phyloP scores from a whole-genome alignment of 2,113 vertebrate genomes.

The Leptobrachium ailaonicum region DNA sequence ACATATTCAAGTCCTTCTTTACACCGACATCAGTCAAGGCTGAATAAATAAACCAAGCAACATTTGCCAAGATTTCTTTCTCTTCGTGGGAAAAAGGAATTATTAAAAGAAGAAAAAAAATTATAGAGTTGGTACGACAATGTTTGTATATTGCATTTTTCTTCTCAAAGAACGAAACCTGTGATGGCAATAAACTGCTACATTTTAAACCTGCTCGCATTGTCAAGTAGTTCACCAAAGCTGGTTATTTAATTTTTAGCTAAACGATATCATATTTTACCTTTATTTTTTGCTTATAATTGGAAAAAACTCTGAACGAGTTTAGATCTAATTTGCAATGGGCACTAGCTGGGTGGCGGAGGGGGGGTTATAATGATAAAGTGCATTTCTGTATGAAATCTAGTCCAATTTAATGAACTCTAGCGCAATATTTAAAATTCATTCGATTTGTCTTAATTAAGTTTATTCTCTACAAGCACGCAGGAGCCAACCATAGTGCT shows the following conservation, averaged over 20 bases:
- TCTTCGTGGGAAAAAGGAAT: too few species aligned
- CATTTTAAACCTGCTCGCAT: too few species aligned
- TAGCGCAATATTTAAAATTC: constrained; percentile 39
- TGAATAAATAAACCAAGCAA: too few species aligned
- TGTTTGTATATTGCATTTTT: too few species aligned
- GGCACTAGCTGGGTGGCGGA: constrained; percentile 15
- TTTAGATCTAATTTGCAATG: constrained; percentile 23
- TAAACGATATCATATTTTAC: not conserved
- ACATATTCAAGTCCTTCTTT: too few species aligned
- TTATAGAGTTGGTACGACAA: too few species aligned
- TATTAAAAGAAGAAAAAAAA: too few species aligned
- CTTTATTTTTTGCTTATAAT: not conserved
- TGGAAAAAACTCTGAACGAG: constrained; percentile 8
- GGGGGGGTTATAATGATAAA: constrained; percentile 18
- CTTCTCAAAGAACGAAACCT: too few species aligned
- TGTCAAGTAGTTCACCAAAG: too few species aligned
- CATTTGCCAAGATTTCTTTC: too few species aligned
- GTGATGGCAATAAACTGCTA: too few species aligned
- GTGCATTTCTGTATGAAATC: constrained; percentile 21
- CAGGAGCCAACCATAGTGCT: constrained; percentile 23
- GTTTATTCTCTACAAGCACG: constrained; percentile 18
- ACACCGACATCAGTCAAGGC: too few species aligned
- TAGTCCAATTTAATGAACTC: constrained; percentile 36
- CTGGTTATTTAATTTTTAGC: not conserved
- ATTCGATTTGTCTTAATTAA: constrained; percentile 45